Evolutionary conservation across 64 coral and sea anemone genomes (phyloP).

Genomic region (Montipora capricornis): DNA sequence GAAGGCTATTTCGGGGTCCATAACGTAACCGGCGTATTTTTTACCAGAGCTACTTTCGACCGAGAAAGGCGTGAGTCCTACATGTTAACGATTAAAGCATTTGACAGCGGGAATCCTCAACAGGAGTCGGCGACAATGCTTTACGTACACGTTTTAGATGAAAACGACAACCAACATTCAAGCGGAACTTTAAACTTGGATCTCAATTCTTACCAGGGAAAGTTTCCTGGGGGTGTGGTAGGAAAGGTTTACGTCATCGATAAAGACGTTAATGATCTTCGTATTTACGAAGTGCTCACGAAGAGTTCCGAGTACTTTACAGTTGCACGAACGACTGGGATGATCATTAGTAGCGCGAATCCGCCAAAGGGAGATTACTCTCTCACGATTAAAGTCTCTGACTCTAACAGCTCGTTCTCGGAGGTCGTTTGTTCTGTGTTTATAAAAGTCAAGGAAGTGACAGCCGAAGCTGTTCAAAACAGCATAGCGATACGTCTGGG

Average conservation of each 20-base stretch:
- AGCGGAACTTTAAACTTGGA: conserved; percentile 65
- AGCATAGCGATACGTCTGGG: conserved; percentile 78
- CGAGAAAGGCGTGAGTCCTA: conserved; percentile 72
- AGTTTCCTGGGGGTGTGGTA: conserved; percentile 72
- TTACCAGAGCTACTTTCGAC: conserved; percentile 70
- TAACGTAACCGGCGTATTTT: conserved; percentile 46
- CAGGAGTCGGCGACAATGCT: conserved; percentile 43
- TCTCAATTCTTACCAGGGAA: conserved; percentile 72
- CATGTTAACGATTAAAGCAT: conserved; percentile 62
- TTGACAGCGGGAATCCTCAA: conserved; percentile 77
- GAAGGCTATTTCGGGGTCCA: conserved; percentile 38
- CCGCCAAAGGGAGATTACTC: conserved; percentile 66
- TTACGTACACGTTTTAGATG: conserved; percentile 77
- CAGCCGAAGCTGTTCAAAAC: conserved; percentile 74
- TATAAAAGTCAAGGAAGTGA: conserved; percentile 74
- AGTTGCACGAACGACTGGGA: conserved; percentile 74
- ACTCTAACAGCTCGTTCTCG: conserved; percentile 66
- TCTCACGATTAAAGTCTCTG: conserved; percentile 69
- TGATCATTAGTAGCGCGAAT: conserved; percentile 66
- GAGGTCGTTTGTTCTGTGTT: conserved; percentile 64
- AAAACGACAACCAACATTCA: conserved; percentile 90
- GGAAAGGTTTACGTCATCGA: conserved; percentile 94
- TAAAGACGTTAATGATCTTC: conserved; percentile 78
- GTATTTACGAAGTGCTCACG: conserved; percentile 60
- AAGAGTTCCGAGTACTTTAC: conserved; percentile 67